A percentile compares a stretch with the other conserved stretches of the same genome.
Conservation (phyloP, 2,113 vertebrate genomes). For the Echinops telfairi region DNA sequence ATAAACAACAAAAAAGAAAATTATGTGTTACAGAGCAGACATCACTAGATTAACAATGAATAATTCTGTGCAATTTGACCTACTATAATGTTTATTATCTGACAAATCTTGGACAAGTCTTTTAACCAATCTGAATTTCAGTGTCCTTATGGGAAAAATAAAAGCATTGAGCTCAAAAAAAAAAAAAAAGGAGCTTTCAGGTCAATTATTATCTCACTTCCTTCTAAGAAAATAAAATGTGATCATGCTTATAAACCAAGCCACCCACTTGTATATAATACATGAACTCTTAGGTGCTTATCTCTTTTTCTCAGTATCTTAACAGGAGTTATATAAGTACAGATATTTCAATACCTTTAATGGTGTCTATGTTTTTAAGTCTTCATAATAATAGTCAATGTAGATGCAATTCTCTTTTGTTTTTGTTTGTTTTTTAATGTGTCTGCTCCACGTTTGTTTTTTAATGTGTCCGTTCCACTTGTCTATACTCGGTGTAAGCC, state of each 20-base stretch:
- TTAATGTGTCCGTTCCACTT: not conserved
- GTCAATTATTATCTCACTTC: conserved; percentile 28
- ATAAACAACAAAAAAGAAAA: too few relatives aligned
- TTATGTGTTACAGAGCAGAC: not conserved
- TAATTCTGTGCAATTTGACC: not conserved
- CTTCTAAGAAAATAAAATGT: conserved; percentile 31
- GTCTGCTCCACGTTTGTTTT: not conserved
- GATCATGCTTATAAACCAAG: not conserved
- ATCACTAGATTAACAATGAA: not conserved
- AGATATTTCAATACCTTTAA: conserved; percentile 13
- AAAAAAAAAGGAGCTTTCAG: not conserved
- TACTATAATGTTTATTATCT: not conserved
- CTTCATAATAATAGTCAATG: conserved; percentile 29
- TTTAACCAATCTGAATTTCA: conserved; percentile 9
- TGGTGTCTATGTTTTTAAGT: conserved; percentile 14
- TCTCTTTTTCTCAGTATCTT: conserved; percentile 14
- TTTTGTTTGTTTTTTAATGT: not conserved
- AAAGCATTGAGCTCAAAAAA: not conserved
- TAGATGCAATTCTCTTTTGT: not conserved
- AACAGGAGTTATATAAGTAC: not conserved
- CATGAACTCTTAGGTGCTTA: not conserved
- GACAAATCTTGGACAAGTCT: not conserved
- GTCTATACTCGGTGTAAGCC: conserved; percentile 25
- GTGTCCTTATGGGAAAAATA: not conserved
- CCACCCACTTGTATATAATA: not conserved